Conservation (phyloP, 2,888 invertebrate genomes). For the Octodonta nipae region DNA sequence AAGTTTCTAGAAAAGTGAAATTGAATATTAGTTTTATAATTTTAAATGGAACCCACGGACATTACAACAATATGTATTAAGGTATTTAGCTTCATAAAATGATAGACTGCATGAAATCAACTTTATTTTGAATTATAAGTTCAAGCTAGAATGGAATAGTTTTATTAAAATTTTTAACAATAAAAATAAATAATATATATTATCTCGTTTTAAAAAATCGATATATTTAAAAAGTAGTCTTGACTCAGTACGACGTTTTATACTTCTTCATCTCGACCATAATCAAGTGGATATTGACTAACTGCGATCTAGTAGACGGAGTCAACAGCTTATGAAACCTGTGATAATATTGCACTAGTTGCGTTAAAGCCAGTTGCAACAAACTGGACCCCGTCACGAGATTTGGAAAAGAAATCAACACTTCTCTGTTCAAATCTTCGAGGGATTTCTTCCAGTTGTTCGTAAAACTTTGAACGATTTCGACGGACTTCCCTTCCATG, state of each 20-base stretch:
- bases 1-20: no score
- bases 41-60: no score
- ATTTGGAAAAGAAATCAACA: conserved; percentile 89
- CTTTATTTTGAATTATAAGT: no score
- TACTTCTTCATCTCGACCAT: conserved; percentile 99
- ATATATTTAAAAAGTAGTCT: no score
- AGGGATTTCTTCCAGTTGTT: conserved; percentile 90
- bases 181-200: no score
- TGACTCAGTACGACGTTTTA: conserved; percentile 53
- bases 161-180: no score
- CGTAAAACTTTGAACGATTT: conserved; percentile 78
- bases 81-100: no score
- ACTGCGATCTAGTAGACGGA: conserved; percentile 70
- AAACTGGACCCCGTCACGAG: conserved; percentile 89
- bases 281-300: conserved; percentile 94
- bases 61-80: no score
- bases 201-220: conserved; percentile 4
- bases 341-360: conserved; percentile 94
- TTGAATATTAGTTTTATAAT: no score
- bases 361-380: conserved; percentile 85
- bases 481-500: conserved; percentile 70
- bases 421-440: conserved; percentile 88
- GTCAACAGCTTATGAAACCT: conserved; percentile 88
- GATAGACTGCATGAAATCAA: no score
- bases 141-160: no score